phyloP scores from a whole-genome alignment of 2,888 invertebrate species.

The Tinea pellionella region DNA sequence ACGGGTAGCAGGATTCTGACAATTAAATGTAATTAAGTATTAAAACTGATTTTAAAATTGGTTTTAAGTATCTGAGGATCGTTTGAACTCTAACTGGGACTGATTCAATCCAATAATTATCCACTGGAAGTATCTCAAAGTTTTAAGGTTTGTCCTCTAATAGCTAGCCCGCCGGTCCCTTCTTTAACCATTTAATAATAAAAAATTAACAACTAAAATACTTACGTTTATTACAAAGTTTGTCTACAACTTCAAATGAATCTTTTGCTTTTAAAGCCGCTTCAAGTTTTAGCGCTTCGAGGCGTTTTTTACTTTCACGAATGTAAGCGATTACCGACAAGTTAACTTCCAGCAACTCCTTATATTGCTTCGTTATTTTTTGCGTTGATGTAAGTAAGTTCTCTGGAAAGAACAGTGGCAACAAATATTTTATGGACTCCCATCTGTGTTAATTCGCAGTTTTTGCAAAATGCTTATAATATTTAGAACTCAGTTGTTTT shows the following conservation, averaged over 20 bases:
- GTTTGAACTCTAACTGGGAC: no score
- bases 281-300: conserved; percentile 36
- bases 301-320: conserved; percentile 46
- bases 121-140: no score
- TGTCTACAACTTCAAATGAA: conserved; percentile 48
- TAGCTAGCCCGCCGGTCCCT: no score
- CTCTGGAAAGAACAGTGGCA: conserved; percentile 38
- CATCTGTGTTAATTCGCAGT: neutral
- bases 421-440: conserved; percentile 15
- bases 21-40: no score
- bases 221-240: conserved; percentile 24
- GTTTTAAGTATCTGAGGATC: no score
- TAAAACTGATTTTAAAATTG: no score
- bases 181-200: no score
- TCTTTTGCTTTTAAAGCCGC: conserved; percentile 44
- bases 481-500: neutral
- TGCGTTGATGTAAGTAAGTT: conserved; percentile 44
- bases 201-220: neutral
- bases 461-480: neutral
- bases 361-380: conserved; percentile 44
- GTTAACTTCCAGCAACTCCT: conserved; percentile 57
- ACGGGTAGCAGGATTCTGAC: no score
- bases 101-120: no score
- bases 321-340: conserved; percentile 52
- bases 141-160: no score